phyloP scores from a whole-genome alignment of 2,113 vertebrate species.

The Ardeotis arabs region DNA sequence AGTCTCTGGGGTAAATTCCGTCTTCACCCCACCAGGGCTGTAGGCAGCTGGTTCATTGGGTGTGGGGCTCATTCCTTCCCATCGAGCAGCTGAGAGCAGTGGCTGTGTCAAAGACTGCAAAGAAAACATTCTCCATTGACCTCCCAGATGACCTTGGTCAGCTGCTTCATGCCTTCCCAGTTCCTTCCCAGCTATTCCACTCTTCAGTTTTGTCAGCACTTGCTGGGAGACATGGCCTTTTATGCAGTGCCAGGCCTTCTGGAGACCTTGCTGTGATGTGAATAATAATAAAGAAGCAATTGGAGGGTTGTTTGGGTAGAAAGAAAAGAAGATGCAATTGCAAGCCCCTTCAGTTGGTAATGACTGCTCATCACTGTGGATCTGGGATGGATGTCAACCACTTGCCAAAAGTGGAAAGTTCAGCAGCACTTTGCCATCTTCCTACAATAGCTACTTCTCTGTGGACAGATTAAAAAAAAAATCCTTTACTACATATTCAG shows the following conservation, averaged over 20 bases:
- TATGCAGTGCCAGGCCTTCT: neutral
- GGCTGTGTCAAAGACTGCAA: neutral
- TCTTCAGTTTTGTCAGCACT: constrained; percentile 2
- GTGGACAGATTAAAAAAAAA: neutral
- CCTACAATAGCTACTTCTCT: neutral
- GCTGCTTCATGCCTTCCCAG: neutral
- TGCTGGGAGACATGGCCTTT: neutral
- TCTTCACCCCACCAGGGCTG: neutral
- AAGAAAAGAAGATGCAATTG: neutral
- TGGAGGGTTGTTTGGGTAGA: neutral
- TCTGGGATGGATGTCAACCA: neutral
- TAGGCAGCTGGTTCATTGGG: neutral
- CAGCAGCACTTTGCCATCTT: neutral
- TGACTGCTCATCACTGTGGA: neutral
- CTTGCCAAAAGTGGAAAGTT: neutral
- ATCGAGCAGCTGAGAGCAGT: neutral
- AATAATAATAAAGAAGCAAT: neutral
- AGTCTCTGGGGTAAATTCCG: neutral
- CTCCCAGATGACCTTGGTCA: neutral
- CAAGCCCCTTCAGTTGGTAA: neutral
- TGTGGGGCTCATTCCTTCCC: neutral
- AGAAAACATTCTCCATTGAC: neutral
- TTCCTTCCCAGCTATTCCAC: neutral
- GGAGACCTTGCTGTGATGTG: neutral
- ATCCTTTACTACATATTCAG: neutral